Evolutionary conservation across 2,888 invertebrate genomes (phyloP).

Genomic region (Pristionchus exspectatus): DNA sequence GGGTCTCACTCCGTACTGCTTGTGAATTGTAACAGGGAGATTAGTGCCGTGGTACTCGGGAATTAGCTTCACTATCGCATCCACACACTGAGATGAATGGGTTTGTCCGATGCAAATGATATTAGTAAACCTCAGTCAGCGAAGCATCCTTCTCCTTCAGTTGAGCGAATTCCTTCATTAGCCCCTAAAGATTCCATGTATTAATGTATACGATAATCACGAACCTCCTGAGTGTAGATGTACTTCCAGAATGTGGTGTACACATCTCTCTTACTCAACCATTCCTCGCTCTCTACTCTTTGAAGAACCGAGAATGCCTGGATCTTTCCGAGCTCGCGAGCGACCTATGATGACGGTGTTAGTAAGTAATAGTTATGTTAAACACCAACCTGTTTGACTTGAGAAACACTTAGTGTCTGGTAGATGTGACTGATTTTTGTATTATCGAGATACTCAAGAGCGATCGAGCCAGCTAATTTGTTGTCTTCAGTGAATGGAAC

Average conservation of each 20-base stretch:
- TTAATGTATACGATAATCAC: no score
- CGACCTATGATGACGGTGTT: background rate
- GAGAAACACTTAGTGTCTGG: background rate
- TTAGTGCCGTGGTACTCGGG: slow-evolving; percentile 23
- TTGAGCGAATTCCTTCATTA: background rate
- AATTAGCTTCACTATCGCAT: background rate
- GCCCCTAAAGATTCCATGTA: background rate
- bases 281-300: slow-evolving; percentile 30
- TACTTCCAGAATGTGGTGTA: background rate
- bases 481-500: slow-evolving; percentile 36
- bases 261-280: slow-evolving; percentile 4
- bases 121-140: background rate
- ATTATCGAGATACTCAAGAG: slow-evolving; percentile 40
- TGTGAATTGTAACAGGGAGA: slow-evolving; percentile 8
- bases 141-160: background rate
- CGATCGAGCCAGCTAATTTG: slow-evolving; percentile 1
- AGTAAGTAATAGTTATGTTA: background rate
- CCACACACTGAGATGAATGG: background rate
- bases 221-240: background rate
- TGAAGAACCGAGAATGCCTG: slow-evolving; percentile 15
- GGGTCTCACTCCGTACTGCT: slow-evolving; percentile 10
- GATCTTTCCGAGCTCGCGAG: slow-evolving; percentile 25
- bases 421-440: slow-evolving; percentile 12
- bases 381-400: slow-evolving; percentile 6
- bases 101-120: background rate